Base-by-base conservation (phyloP, 2,797 vertebrate species). In the Craterocephalus amniculus region DNA sequence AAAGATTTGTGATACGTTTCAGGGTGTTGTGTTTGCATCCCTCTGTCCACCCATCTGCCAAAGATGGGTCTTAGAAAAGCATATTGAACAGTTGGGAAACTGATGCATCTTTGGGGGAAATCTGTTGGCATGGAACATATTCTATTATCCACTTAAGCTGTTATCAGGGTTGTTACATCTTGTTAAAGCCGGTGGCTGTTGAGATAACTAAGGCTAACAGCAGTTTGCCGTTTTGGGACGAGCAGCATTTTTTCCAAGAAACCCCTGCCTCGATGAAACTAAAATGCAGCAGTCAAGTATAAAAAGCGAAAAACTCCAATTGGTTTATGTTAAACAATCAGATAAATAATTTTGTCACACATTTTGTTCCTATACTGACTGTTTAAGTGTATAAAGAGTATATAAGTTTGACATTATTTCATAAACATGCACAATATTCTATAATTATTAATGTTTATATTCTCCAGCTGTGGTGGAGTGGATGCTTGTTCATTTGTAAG, bases 41-140 rank as follows among this genome's bases (percentile, higher is more conserved):
- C 20, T 65, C 60, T 62, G 22, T 67, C 55, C 0, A 4, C 20
- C 75, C 67, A 76, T 69, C 54, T 72, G 71, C 72, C 49, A 67
- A 22, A 54, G 58, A 29, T 14, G 49, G 57, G 60, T 60, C 45
- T 12, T 51, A 62, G 22, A 60, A 52, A 66, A 67, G 69, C 58
- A 31, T 5, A 11, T 20, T 65, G 26, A 2, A 6, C 52, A 60
- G 31, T 52, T 72, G 43, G 52, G 67, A 20, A 59, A 20, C 58
- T 38, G 52, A 51, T 27, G 24, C 20, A 54, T 38, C 51, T 67
- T 31, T 74, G 35, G 54, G 58, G 20, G 56, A 4, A 16, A 61
- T 32, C 22, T 57, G 48, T 40, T 40, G 61, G 59, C 36, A 32
- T 56, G 51, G 36, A 48, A 38, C 67, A 26, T 6, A 38, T 2